A percentile compares a stretch with the other conserved stretches of the same genome.
phyloP scores from a whole-genome alignment of 2,113 vertebrate species.

The Haplochromis burtoni region DNA sequence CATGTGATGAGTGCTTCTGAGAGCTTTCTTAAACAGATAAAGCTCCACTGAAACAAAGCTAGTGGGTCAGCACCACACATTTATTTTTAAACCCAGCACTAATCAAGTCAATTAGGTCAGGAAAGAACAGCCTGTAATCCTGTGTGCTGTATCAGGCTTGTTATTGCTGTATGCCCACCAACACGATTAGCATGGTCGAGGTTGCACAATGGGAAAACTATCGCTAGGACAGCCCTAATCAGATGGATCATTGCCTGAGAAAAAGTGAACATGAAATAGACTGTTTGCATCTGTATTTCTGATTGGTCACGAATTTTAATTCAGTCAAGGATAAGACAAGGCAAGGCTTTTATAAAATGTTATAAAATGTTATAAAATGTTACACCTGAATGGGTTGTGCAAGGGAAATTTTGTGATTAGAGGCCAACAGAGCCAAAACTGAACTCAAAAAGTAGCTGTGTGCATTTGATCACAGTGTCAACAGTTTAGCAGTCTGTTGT shows the following conservation, averaged over 20 bases:
- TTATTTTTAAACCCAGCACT: constrained; percentile 67
- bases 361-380: background rate
- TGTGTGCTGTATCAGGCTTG: constrained; percentile 10
- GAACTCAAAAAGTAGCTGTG: background rate
- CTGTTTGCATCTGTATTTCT: background rate
- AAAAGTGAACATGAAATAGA: background rate
- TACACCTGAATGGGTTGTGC: background rate
- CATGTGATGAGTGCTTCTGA: background rate
- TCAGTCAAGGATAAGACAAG: background rate
- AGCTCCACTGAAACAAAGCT: constrained; percentile 42
- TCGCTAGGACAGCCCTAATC: background rate
- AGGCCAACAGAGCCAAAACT: background rate
- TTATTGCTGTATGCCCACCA: constrained; percentile 28
- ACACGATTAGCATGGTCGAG: constrained; percentile 11
- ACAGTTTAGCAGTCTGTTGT: constrained; percentile 3
- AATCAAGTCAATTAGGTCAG: constrained; percentile 70
- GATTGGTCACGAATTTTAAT: background rate
- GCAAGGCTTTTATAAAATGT: background rate
- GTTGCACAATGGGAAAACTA: background rate
- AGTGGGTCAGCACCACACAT: constrained; percentile 49
- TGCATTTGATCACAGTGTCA: background rate
- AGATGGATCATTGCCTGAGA: background rate
- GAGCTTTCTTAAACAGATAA: background rate
- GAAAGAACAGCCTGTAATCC: constrained; percentile 52
- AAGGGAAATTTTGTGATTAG: background rate